Evolutionary conservation across 2,888 invertebrate species (phyloP).

Genomic region (Lochmaea capreae): DNA sequence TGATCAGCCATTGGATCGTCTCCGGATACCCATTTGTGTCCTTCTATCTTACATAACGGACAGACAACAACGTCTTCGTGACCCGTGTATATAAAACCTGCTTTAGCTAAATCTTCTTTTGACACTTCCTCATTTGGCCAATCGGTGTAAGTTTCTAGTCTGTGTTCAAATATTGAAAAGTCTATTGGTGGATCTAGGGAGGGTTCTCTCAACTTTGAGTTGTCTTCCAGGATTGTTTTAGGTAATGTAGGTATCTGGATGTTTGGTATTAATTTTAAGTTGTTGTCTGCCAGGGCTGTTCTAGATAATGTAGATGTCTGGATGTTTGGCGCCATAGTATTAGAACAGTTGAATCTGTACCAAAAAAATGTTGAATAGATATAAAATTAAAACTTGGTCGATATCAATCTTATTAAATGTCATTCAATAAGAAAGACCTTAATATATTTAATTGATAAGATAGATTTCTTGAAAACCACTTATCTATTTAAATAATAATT

Average conservation of each 20-base stretch:
- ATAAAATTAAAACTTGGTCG: not conserved
- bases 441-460: not conserved
- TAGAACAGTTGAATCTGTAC: not conserved
- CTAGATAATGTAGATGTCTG: not conserved
- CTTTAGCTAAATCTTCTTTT: conserved; percentile 76
- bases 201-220: conserved; percentile 42
- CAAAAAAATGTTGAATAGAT: not conserved
- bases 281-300: conserved; percentile 41
- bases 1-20: conserved; percentile 87
- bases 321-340: not conserved
- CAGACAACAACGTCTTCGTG: conserved; percentile 76
- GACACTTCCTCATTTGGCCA: conserved; percentile 76
- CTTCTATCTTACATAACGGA: conserved; percentile 83
- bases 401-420: not conserved
- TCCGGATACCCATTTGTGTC: conserved; percentile 83
- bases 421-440: not conserved
- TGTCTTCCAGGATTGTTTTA: conserved; percentile 36
- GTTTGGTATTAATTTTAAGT: not conserved
- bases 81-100: conserved; percentile 86
- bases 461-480: not conserved
- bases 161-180: conserved; percentile 62
- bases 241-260: not conserved
- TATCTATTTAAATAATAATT: not conserved
- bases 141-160: conserved; percentile 73
- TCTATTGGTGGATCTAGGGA: conserved; percentile 9